A percentile compares a stretch with the other conserved stretches of the same genome.
Evolutionary conservation across 1,140 invertebrate species (phyloP).

Genomic region (Cataglyphis hispanica): DNA sequence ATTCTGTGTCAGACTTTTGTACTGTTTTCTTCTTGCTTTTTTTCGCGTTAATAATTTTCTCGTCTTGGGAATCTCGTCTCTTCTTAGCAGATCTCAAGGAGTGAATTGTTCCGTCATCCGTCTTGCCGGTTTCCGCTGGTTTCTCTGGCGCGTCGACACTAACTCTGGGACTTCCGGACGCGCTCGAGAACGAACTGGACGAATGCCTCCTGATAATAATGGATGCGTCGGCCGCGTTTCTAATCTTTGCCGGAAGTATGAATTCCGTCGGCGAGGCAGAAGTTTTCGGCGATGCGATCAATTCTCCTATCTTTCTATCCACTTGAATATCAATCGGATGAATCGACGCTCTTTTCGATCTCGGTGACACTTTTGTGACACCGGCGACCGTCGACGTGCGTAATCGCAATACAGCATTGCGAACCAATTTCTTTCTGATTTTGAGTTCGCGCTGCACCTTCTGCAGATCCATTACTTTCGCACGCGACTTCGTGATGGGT

Average conservation of each 20-base stretch:
- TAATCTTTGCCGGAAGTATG: slow-evolving; percentile 87
- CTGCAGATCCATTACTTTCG: slow-evolving; percentile 86
- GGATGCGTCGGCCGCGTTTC: slow-evolving; percentile 90
- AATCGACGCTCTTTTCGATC: slow-evolving; percentile 86
- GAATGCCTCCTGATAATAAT: slow-evolving; percentile 93
- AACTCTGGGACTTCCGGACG: slow-evolving; percentile 86
- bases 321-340: slow-evolving; percentile 77
- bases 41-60: slow-evolving; percentile 65
- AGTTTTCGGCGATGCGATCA: slow-evolving; percentile 80
- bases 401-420: slow-evolving; percentile 87
- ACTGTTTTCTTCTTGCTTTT: slow-evolving; percentile 71
- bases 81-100: slow-evolving; percentile 71
- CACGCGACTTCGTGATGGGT: slow-evolving; percentile 86
- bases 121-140: slow-evolving; percentile 49
- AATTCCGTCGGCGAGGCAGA: slow-evolving; percentile 87
- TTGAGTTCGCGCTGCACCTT: slow-evolving; percentile 85
- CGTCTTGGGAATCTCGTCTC: slow-evolving; percentile 72
- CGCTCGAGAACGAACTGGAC: slow-evolving; percentile 93
- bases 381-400: slow-evolving; percentile 76
- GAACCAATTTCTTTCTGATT: slow-evolving; percentile 86
- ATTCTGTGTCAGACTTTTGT: slow-evolving; percentile 58
- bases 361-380: slow-evolving; percentile 78
- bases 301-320: slow-evolving; percentile 83
- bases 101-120: slow-evolving; percentile 66
- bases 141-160: slow-evolving; percentile 79